Evolutionary conservation across 2,888 invertebrate species (phyloP).

Genomic region (Phania funesta): DNA sequence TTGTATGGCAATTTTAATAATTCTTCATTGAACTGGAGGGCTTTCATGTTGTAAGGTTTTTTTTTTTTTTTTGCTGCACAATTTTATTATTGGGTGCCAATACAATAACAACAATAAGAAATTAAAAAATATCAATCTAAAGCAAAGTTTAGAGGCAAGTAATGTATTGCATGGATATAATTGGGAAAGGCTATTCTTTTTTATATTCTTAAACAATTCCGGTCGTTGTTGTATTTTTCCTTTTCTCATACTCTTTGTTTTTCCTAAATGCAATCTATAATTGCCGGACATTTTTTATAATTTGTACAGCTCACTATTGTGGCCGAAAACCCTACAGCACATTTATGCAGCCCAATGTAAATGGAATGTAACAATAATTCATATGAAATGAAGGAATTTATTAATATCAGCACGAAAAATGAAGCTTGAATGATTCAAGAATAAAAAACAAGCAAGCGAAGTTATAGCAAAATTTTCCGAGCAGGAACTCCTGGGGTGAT

Average conservation of each 20-base stretch:
- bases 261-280: constrained; percentile 59
- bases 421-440: too few relatives aligned
- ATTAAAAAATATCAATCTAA: background rate
- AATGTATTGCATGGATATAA: constrained; percentile 9
- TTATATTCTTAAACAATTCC: background rate
- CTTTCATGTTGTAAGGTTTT: background rate
- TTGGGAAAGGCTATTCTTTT: constrained; percentile 53
- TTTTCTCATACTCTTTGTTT: constrained; percentile 3
- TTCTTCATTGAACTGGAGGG: constrained; percentile 21
- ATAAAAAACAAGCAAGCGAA: too few relatives aligned
- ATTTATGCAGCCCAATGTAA: background rate
- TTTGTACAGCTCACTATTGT: background rate
- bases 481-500: too few relatives aligned
- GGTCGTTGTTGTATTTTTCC: background rate
- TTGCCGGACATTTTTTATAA: constrained; percentile 58
- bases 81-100: constrained; percentile 44
- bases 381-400: background rate
- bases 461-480: too few relatives aligned
- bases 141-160: constrained; percentile 7
- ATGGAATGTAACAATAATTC: background rate
- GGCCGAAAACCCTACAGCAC: constrained; percentile 4
- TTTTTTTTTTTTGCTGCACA: background rate
- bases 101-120: constrained; percentile 11
- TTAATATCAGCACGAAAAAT: background rate
- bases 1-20: constrained; percentile 33